Base-by-base conservation (phyloP, 2,113 vertebrate genomes). In the Centropus bengalensis region DNA sequence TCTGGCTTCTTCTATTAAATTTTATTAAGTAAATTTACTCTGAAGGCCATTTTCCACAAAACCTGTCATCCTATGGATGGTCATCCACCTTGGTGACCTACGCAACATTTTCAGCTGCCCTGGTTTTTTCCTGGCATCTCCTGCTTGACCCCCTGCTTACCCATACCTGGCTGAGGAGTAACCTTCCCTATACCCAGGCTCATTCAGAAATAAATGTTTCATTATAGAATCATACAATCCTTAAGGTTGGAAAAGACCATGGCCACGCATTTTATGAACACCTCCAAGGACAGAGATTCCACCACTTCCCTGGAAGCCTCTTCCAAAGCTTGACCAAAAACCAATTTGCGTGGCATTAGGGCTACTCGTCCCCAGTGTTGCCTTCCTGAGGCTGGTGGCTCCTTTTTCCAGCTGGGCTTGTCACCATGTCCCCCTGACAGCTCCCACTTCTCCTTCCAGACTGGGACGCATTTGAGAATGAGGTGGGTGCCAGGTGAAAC, bases 141-240 rank as follows among this genome's bases (percentile, higher is more conserved):
- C 44, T 42, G 28, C 62, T 62, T 85, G 19, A 6, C 42, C 54
- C 52, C 38, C 36, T 68, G 59, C 49, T 33, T 30, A 4, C 70
- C 27, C 22, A 6, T 9, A 11, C 4, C 44, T 63, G 38, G 17
- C 11, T 64, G 66, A 23, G 30, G 54, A 62, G 40, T 1, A 2
- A 2, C 21, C 33, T 27, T 9, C 81, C 81, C 66, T 56, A 1
- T 2, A 1, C n/a, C 45, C 2, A 15, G 9, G 12, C 12, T 16
- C 0, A 0, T 51, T 45, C 74, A 64, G 62, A 63, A 75, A 60
- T 7, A 8, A 1, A 18, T 1, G 0, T 49, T 58, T 49, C n/a
- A 21, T 79, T 38, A 9, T 12, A 11, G 20, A 49, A 22, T 49
- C 16, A 45, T 45, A 45, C 16, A 45, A 45, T 45, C 19, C 22